Conservation (phyloP, 2,797 vertebrate species). For the Sarcoramphus papa region DNA sequence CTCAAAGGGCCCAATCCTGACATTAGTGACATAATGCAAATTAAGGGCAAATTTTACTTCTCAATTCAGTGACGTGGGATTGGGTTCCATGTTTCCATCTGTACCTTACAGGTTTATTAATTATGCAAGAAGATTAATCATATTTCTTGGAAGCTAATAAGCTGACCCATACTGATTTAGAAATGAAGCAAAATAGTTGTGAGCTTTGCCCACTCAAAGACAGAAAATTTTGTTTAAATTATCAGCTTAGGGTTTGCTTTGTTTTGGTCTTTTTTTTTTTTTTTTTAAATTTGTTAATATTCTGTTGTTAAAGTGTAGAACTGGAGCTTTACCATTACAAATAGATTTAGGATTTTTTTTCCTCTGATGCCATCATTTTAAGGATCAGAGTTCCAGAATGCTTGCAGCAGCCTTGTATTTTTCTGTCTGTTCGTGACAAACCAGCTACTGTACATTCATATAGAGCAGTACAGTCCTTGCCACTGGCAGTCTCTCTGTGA, state of each 20-base stretch:
- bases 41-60: not conserved
- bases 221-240: not conserved
- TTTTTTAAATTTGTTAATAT: not conserved
- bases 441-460: constrained; percentile 77
- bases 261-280: not conserved
- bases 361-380: constrained; percentile 52
- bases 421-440: constrained; percentile 75
- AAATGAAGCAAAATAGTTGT: not conserved
- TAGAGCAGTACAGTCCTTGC: constrained; percentile 80
- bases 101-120: not conserved
- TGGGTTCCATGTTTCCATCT: not conserved
- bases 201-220: not conserved
- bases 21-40: not conserved
- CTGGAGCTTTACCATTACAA: constrained; percentile 7
- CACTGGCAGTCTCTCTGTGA: constrained; percentile 74
- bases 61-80: not conserved
- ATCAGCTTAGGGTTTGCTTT: not conserved
- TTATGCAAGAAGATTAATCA: not conserved
- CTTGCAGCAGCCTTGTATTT: constrained; percentile 58
- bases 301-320: not conserved
- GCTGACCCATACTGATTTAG: not conserved
- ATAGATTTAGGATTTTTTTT: constrained; percentile 7
- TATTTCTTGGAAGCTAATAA: not conserved
- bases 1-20: not conserved
- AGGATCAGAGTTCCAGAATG: constrained; percentile 59